phyloP scores from a whole-genome alignment of 1,140 invertebrate genomes.

The Aphidius ervi region DNA sequence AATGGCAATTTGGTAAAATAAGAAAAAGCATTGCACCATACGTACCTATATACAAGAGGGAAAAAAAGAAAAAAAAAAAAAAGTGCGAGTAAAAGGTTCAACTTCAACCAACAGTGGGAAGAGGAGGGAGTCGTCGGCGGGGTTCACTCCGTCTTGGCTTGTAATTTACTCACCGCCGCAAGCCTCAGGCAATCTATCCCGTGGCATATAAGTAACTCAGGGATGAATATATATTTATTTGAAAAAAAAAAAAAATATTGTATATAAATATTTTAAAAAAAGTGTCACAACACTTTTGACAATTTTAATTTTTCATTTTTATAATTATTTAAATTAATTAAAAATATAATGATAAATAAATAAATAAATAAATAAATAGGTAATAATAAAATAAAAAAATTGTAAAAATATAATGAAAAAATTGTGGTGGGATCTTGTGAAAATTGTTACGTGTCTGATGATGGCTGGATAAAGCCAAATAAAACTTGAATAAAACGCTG shows the following conservation, averaged over 20 bases:
- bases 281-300: too few species aligned
- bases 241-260: too few species aligned
- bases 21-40: too few species aligned
- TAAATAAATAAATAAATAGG: neutral
- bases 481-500: constrained; percentile 39
- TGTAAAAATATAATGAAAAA: neutral
- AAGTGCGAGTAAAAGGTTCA: constrained; percentile 4
- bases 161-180: constrained; percentile 53
- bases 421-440: constrained; percentile 7
- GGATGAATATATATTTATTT: constrained; percentile 22
- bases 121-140: constrained; percentile 40
- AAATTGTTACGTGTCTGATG: constrained; percentile 14
- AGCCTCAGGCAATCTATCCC: constrained; percentile 46
- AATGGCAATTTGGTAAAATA: too few species aligned
- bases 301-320: too few species aligned
- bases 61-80: constrained; percentile 18
- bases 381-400: constrained; percentile 1
- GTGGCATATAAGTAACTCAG: constrained; percentile 42
- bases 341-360: neutral
- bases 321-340: too few species aligned
- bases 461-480: constrained; percentile 28
- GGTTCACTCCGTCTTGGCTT: constrained; percentile 44
- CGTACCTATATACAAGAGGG: neutral
- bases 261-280: too few species aligned
- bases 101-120: constrained; percentile 14